phyloP scores from a whole-genome alignment of 2,797 vertebrate genomes.

The Okamejei kenojei region DNA sequence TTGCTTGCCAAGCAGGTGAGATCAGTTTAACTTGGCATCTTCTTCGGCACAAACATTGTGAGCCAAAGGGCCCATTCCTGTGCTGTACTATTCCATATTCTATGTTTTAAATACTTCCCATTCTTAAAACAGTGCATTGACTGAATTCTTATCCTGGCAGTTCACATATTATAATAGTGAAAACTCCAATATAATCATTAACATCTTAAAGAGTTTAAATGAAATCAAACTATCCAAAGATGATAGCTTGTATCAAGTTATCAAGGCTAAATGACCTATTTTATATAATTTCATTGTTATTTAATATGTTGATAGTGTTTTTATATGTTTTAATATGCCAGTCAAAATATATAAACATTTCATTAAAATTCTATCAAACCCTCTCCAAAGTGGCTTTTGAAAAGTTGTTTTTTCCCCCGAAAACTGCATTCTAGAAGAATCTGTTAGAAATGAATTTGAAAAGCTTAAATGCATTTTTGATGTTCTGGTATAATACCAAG shows the following conservation, averaged over 20 bases:
- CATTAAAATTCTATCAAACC: no score
- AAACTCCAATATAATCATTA: neutral
- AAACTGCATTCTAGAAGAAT: neutral
- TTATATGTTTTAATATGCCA: neutral
- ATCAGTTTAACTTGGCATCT: no score
- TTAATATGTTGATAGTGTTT: neutral
- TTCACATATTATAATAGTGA: neutral
- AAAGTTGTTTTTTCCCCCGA: neutral
- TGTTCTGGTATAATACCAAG: neutral
- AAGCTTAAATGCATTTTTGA: neutral
- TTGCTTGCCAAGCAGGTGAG: no score
- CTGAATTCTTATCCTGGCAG: neutral
- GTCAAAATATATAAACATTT: neutral
- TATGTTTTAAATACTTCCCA: neutral
- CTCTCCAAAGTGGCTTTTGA: neutral
- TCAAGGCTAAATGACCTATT: neutral
- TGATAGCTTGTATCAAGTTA: neutral
- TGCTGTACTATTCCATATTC: no score
- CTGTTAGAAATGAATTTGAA: neutral
- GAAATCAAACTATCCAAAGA: neutral
- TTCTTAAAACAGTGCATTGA: neutral
- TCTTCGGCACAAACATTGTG: no score
- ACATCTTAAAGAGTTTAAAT: neutral
- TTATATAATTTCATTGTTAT: neutral
- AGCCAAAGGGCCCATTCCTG: no score